Percentiles rank a stretch among this genome's conserved stretches.
Evolutionary conservation across 2,888 invertebrate genomes (phyloP).

Genomic region (Dromius quadrimaculatus): DNA sequence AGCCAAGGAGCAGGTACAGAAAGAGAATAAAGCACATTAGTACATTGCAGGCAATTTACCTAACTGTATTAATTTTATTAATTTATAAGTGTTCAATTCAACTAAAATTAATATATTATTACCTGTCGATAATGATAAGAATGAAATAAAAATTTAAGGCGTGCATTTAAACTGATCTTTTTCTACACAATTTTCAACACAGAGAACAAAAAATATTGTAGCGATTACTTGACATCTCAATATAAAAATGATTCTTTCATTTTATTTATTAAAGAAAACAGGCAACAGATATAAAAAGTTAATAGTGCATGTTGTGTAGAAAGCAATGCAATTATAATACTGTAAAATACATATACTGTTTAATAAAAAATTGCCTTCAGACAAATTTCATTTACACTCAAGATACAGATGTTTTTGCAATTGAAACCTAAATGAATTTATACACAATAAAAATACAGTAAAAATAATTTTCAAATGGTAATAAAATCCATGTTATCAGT

Average conservation of each 20-base stretch:
- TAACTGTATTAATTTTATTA: slow-evolving; percentile 20
- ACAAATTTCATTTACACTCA: no score
- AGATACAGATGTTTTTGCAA: no score
- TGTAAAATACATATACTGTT: slow-evolving; percentile 1
- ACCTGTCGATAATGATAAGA: slow-evolving; percentile 46
- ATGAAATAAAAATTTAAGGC: slow-evolving; percentile 45
- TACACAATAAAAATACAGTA: no score
- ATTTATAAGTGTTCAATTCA: slow-evolving; percentile 6
- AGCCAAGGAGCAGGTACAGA: slow-evolving; percentile 70
- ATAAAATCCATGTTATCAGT: no score
- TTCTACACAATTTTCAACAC: slow-evolving; percentile 28
- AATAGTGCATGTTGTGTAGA: slow-evolving; percentile 50
- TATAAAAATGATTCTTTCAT: slow-evolving; percentile 33
- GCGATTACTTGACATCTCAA: slow-evolving; percentile 21
- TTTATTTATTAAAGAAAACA: slow-evolving; percentile 45
- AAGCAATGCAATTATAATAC: slow-evolving; percentile 45
- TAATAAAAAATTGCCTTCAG: slow-evolving; percentile 21
- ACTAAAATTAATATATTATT: slow-evolving; percentile 11
- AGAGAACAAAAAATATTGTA: slow-evolving; percentile 26
- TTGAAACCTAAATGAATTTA: no score
- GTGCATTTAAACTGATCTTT: slow-evolving; percentile 42
- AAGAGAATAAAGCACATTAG: slow-evolving; percentile 51
- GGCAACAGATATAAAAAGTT: slow-evolving; percentile 43
- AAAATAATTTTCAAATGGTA: no score
- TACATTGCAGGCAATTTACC: slow-evolving; percentile 45